A percentile compares a stretch with the other conserved stretches of the same genome.
Conservation (phyloP, 1,140 invertebrate genomes). For the Euura lappo region DNA sequence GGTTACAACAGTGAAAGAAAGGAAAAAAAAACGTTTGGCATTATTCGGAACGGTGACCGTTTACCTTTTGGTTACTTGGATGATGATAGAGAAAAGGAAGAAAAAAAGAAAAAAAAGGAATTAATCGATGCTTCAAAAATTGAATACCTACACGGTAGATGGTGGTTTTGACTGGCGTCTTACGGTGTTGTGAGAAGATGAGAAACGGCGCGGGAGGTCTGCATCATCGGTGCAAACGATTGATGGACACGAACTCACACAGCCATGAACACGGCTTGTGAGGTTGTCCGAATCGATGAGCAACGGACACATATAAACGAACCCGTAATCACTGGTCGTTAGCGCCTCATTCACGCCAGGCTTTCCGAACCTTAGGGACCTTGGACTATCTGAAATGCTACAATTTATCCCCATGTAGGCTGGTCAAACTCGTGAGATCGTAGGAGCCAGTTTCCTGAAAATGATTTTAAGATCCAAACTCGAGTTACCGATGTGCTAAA, state of each 20-base stretch:
- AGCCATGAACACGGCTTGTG: neutral
- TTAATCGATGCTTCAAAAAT: slow-evolving; percentile 3
- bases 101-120: slow-evolving; percentile 19
- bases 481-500: too few relatives aligned
- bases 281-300: neutral
- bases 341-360: slow-evolving; percentile 49
- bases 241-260: slow-evolving; percentile 43
- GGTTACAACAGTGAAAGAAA: neutral
- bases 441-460: too few relatives aligned
- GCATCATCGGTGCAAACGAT: slow-evolving; percentile 37
- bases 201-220: slow-evolving; percentile 55
- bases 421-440: slow-evolving; percentile 7
- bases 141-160: neutral
- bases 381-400: neutral
- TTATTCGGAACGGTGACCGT: too few relatives aligned
- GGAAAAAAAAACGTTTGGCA: slow-evolving; percentile 1
- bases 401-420: neutral
- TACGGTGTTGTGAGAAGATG: slow-evolving; percentile 43
- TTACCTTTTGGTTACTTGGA: too few relatives aligned
- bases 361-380: slow-evolving; percentile 31
- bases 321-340: slow-evolving; percentile 48
- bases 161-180: neutral
- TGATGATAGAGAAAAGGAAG: slow-evolving; percentile 6
- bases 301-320: slow-evolving; percentile 22
- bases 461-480: too few relatives aligned